Evolutionary conservation across 2,888 invertebrate species (phyloP).

Genomic region (Drosophila mimica): DNA sequence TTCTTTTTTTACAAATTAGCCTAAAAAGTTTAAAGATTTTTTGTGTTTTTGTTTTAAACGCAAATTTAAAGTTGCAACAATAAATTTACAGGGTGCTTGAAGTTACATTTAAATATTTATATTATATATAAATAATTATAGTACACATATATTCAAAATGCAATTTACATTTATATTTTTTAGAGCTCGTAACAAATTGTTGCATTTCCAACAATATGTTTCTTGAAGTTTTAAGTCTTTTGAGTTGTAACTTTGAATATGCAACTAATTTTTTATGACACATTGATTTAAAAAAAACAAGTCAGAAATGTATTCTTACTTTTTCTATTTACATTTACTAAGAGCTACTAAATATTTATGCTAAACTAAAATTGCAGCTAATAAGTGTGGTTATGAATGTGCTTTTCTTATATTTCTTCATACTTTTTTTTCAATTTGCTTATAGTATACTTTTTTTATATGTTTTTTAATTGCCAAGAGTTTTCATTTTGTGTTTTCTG

Average conservation of each 20-base stretch:
- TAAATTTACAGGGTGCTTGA: slow-evolving; percentile 71
- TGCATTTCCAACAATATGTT: slow-evolving; percentile 35
- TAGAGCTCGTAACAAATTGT: slow-evolving; percentile 32
- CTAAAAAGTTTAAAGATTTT: slow-evolving; percentile 46
- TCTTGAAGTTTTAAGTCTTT: slow-evolving; percentile 64
- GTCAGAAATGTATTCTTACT: slow-evolving; percentile 7
- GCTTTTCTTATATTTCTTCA: slow-evolving; percentile 23
- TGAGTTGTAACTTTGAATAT: slow-evolving; percentile 58
- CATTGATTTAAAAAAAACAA: slow-evolving; percentile 28
- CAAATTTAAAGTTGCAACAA: slow-evolving; percentile 67
- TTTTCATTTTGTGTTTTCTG: slow-evolving; percentile 36
- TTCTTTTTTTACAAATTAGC: slow-evolving; percentile 50
- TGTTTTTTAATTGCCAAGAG: slow-evolving; percentile 69
- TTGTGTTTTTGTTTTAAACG: slow-evolving; percentile 19
- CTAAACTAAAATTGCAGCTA: slow-evolving; percentile 58
- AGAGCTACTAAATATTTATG: slow-evolving; percentile 39
- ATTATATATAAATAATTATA: slow-evolving; percentile 39
- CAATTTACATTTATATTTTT: slow-evolving; percentile 57
- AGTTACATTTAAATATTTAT: slow-evolving; percentile 45
- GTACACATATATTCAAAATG: slow-evolving; percentile 58
- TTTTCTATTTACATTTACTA: slow-evolving; percentile 42
- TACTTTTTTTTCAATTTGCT: slow-evolving; percentile 18
- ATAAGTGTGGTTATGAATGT: slow-evolving; percentile 38
- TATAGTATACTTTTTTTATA: slow-evolving; percentile 12
- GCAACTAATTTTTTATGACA: slow-evolving; percentile 47